Evolutionary conservation across 2,888 invertebrate species (phyloP), one percentile per base, ranked within the genome.

Genomic region (Campoletis raptor): DNA sequence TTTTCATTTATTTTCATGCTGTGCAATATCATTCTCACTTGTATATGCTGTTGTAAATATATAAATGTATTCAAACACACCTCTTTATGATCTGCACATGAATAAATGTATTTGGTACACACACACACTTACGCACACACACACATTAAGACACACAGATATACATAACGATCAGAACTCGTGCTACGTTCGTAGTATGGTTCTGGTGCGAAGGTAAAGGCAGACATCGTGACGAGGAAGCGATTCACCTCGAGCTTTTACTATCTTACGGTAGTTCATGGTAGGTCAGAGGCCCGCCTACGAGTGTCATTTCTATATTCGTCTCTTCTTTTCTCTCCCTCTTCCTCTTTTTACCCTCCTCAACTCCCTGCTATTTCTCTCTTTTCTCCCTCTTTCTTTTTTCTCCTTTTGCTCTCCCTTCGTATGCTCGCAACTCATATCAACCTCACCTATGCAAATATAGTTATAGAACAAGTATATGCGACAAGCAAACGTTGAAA

Each of bases 211-310:
- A 69, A 78, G 24, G 74, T 61, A 69, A 61, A 48, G 77, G 36
- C 74, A 81, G 69, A 81, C 84, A 40, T 86, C 86, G 86, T 86
- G 86, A 86, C 86, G 79, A 86, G 86, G 86, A 86, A 86, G 66
- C 86, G 86, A 86, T 86, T 76, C 78, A 79, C 84, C 86, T 81
- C 84, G 54, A 70, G 86, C 78, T 86, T 86, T 86, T 86, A 86
- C 86, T 84, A 84, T 86, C 84, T 84, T 86, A 84, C 86, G 86
- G 84, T 84, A 86, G 86, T 86, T 86, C 78, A 81, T 70, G 84
- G 81, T 76, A 66, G 86, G 78, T 84, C 84, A 79, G 74, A 86
- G 86, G 81, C 81, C 84, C 86, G 84, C 86, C 86, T 86, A 86
- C 86, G 81, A 86, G 77, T 86, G 86, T 84, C 86, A 86, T 86